Conservation (phyloP, 92 coral and sea anemone genomes). For the Umimayanthus chanpuru region DNA sequence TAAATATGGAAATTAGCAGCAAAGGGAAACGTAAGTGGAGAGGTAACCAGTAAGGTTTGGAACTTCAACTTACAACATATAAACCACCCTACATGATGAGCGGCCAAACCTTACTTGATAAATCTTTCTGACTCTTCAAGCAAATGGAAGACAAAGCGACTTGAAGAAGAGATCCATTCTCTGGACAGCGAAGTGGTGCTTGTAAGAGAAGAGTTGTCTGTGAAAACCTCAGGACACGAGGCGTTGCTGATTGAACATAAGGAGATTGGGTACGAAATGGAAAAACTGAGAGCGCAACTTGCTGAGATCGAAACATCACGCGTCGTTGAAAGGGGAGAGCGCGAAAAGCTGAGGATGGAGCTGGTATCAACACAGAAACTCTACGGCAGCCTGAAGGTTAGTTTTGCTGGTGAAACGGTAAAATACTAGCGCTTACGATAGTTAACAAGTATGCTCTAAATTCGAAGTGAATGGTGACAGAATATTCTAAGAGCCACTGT, state of each 20-base stretch:
- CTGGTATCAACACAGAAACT: slow-evolving; percentile 44
- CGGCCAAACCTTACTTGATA: too few relatives aligned
- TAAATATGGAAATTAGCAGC: too few relatives aligned
- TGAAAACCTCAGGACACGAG: slow-evolving; percentile 33
- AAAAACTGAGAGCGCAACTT: slow-evolving; percentile 33
- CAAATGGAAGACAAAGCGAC: slow-evolving; percentile 36
- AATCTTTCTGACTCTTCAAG: neutral
- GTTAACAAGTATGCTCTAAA: neutral
- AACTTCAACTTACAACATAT: too few relatives aligned
- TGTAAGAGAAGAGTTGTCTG: slow-evolving; percentile 27
- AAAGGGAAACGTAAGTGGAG: too few relatives aligned
- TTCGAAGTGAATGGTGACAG: too few relatives aligned
- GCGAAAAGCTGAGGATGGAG: slow-evolving; percentile 54
- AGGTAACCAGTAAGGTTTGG: too few relatives aligned
- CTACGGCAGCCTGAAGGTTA: slow-evolving; percentile 50
- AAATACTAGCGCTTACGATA: neutral
- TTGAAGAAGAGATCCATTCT: slow-evolving; percentile 43
- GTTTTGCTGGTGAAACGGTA: neutral
- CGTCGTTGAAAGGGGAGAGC: slow-evolving; percentile 45
- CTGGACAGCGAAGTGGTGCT: slow-evolving; percentile 48
- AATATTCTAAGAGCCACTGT: too few relatives aligned
- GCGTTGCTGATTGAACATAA: slow-evolving; percentile 40
- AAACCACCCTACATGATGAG: too few relatives aligned
- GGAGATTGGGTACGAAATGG: slow-evolving; percentile 44
- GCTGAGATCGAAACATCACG: slow-evolving; percentile 50